phyloP scores from a whole-genome alignment of 1,140 invertebrate genomes.

The Gerris buenoi region DNA sequence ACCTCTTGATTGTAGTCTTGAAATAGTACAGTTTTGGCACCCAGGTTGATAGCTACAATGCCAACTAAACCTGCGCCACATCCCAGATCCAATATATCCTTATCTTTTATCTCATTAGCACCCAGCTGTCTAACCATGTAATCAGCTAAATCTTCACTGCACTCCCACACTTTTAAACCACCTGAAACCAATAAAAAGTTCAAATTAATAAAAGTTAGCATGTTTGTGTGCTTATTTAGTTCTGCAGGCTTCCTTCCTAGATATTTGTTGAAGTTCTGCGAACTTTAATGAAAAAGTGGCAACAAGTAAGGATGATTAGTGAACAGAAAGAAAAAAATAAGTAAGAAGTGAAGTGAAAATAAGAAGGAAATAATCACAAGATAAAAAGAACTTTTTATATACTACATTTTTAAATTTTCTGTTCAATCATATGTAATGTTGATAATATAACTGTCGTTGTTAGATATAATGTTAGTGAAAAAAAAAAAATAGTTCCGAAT shows the following conservation, averaged over 20 bases:
- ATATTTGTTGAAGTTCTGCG: not conserved
- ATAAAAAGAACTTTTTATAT: no score
- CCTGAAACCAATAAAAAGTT: conserved; percentile 36
- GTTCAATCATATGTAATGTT: no score
- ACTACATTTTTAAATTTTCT: no score
- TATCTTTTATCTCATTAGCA: conserved; percentile 31
- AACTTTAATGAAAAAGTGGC: not conserved
- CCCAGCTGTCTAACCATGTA: conserved; percentile 38
- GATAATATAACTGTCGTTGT: no score
- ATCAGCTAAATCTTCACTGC: conserved; percentile 55
- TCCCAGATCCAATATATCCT: conserved; percentile 60
- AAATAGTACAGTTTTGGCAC: conserved; percentile 52
- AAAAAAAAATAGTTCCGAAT: no score
- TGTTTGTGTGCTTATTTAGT: not conserved
- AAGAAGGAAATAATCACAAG: no score
- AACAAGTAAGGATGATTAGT: not conserved
- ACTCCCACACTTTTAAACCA: conserved; percentile 80
- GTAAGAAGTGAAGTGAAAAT: not conserved
- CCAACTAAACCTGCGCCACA: conserved; percentile 74
- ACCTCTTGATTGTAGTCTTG: conserved; percentile 55
- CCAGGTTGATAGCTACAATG: conserved; percentile 47
- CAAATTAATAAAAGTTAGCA: not conserved
- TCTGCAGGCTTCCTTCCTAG: no score
- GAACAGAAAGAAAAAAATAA: not conserved
- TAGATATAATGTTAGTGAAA: no score